A percentile compares a stretch with the other conserved stretches of the same genome.
These are phyloP conservation scores for Drosophila gunungcola DNA, from an alignment of 1,140 invertebrate species.

Conservation along the genomic window DNA sequence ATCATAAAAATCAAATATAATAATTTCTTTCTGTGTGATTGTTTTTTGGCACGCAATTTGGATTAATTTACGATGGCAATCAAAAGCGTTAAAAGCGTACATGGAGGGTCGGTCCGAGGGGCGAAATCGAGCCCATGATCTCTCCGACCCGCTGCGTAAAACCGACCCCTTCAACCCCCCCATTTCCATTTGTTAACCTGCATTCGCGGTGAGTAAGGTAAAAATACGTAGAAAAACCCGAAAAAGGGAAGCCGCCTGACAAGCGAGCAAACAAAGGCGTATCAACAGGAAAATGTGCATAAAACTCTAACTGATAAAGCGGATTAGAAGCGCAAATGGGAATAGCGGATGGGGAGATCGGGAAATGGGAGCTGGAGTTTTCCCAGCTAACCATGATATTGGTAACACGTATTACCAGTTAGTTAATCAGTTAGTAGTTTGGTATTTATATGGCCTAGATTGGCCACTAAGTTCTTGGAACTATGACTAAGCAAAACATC, in stretches of 20 bases:
- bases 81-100: slow-evolving; percentile 68
- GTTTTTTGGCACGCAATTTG: slow-evolving; percentile 67
- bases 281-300: slow-evolving; percentile 76
- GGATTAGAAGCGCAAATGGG: slow-evolving; percentile 55
- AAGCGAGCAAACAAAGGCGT: slow-evolving; percentile 48
- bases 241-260: slow-evolving; percentile 14
- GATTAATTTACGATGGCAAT: slow-evolving; percentile 84
- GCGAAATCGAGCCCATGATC: slow-evolving; percentile 16
- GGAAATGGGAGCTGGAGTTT: slow-evolving; percentile 22
- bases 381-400: slow-evolving; percentile 50
- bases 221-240: slow-evolving; percentile 37
- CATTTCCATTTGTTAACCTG: slow-evolving; percentile 17
- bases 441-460: slow-evolving; percentile 51
- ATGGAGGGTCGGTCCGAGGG: slow-evolving; percentile 15
- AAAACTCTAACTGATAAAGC: slow-evolving; percentile 65
- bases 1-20: background rate
- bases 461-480: slow-evolving; percentile 45
- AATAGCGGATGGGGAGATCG: background rate
- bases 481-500: slow-evolving; percentile 26
- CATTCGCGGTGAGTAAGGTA: slow-evolving; percentile 53
- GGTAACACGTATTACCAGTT: slow-evolving; percentile 20
- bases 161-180: background rate
- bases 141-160: background rate
- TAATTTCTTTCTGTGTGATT: slow-evolving; percentile 27
- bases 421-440: slow-evolving; percentile 67